Conservation (phyloP, 2,888 invertebrate species). For the Anticlea derivata region DNA sequence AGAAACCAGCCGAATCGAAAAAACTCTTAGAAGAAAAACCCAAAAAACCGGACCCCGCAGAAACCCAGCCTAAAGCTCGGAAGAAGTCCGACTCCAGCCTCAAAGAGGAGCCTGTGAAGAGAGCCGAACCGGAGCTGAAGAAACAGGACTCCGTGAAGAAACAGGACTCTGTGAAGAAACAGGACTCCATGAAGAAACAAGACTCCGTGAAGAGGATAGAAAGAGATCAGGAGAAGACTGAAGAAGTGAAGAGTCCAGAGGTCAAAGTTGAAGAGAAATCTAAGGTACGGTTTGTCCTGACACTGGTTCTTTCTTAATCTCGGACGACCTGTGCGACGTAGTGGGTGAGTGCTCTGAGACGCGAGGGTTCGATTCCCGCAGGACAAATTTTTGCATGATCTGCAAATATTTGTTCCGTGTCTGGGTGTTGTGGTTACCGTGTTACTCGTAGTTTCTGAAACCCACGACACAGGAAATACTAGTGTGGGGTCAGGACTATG, state of each 20-base stretch:
- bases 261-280: constrained; percentile 43
- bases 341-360: too few species aligned
- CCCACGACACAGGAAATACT: too few species aligned
- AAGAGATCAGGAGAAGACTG: constrained; percentile 37
- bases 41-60: constrained; percentile 47
- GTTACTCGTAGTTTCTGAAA: too few species aligned
- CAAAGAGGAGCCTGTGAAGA: constrained; percentile 69
- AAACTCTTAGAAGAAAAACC: constrained; percentile 50
- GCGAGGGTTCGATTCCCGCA: too few species aligned
- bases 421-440: too few species aligned
- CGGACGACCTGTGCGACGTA: too few species aligned
- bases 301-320: too few species aligned
- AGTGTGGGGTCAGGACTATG: too few species aligned
- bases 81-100: constrained; percentile 75
- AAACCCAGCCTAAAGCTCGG: constrained; percentile 57
- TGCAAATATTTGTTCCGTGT: too few species aligned
- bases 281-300: constrained; percentile 24
- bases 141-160: constrained; percentile 65
- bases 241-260: constrained; percentile 46
- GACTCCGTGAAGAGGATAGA: constrained; percentile 59
- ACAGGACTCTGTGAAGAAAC: too few species aligned
- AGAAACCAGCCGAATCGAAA: constrained; percentile 15
- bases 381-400: too few species aligned
- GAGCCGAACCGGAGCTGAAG: constrained; percentile 51
- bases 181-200: too few species aligned